These are phyloP conservation scores for Xestia sexstrigata DNA, from an alignment of 2,888 invertebrate genomes.

Conservation along the genomic window DNA sequence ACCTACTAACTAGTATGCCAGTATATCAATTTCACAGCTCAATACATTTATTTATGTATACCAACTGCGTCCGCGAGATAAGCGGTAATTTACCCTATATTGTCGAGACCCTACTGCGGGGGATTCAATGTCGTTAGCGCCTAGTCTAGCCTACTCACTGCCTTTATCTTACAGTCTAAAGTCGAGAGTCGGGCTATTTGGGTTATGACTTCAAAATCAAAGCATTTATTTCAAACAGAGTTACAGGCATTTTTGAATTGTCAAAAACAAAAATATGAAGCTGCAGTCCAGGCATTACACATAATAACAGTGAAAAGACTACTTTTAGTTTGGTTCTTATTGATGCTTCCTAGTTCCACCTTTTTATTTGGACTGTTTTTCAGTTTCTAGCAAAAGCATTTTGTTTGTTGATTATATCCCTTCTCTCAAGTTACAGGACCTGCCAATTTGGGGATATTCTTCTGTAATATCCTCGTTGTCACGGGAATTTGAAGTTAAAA, in stretches of 20 bases:
- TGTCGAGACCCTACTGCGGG: not conserved
- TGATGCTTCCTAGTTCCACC: not conserved
- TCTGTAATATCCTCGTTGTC: not conserved
- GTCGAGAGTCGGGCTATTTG: too few species aligned
- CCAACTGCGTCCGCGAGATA: slow-evolving; percentile 55
- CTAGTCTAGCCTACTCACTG: not conserved
- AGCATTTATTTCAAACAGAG: not conserved
- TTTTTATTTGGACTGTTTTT: not conserved
- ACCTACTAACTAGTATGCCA: not conserved
- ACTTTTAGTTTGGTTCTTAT: not conserved
- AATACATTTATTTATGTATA: slow-evolving; percentile 41
- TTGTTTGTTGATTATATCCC: not conserved
- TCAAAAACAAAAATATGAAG: not conserved
- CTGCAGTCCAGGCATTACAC: not conserved
- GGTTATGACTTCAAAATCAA: not conserved
- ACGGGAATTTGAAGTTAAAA: not conserved
- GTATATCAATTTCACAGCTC: slow-evolving; percentile 50
- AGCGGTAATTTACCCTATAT: slow-evolving; percentile 40
- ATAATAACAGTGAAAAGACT: not conserved
- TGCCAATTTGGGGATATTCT: not conserved
- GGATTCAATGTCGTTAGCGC: slow-evolving; percentile 6
- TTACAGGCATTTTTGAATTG: not conserved
- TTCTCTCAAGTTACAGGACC: not conserved
- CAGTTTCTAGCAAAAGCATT: not conserved
- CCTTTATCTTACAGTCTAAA: not conserved